Percentiles rank a stretch among this genome's conserved stretches.
Conservation (phyloP, 2,888 invertebrate genomes). For the Icerya purchasi region DNA sequence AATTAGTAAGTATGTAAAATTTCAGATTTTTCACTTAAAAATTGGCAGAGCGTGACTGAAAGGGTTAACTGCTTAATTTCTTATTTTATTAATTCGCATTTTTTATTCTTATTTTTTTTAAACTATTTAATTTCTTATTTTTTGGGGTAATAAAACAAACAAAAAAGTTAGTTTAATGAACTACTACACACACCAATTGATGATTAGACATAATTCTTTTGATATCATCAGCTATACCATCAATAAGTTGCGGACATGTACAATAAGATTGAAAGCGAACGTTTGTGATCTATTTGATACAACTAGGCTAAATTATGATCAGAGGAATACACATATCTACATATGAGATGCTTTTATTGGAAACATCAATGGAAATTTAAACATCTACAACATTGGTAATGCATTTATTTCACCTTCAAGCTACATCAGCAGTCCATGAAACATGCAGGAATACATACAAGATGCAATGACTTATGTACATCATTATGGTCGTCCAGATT, state of each 20-base stretch:
- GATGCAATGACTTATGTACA: conserved; percentile 23
- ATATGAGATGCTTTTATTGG: conserved; percentile 21
- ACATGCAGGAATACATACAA: conserved; percentile 22
- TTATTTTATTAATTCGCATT: too few species aligned
- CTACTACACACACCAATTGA: too few species aligned
- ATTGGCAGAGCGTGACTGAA: too few species aligned
- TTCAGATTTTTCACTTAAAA: too few species aligned
- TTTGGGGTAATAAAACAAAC: too few species aligned
- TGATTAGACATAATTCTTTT: too few species aligned
- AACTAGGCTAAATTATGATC: background rate
- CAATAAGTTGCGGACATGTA: background rate
- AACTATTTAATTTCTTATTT: too few species aligned
- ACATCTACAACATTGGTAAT: conserved; percentile 10
- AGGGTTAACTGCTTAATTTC: too few species aligned
- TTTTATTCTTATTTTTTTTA: too few species aligned
- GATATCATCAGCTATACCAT: background rate
- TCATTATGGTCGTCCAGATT: conserved; percentile 22
- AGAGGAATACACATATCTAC: conserved; percentile 9
- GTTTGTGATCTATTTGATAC: background rate
- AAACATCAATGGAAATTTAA: conserved; percentile 18
- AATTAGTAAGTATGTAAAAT: too few species aligned
- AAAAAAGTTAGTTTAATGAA: too few species aligned
- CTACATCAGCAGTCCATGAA: conserved; percentile 21
- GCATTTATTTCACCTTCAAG: conserved; percentile 17
- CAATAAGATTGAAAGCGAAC: background rate